phyloP scores from a whole-genome alignment of 2,797 vertebrate species.

The Remorina albescens region DNA sequence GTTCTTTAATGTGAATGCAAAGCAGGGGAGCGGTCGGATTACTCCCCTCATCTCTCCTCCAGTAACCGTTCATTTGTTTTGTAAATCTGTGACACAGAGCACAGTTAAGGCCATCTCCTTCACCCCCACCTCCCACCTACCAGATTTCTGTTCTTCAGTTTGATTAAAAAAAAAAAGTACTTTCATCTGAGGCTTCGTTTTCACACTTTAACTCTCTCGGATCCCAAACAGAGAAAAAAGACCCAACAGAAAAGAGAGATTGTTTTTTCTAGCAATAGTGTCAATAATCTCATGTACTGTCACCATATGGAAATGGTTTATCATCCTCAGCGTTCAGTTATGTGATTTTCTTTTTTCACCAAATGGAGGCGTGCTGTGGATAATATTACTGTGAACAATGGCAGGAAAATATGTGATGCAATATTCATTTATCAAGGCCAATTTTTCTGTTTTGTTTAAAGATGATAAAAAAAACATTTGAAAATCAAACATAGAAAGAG shows the following conservation, averaged over 20 bases:
- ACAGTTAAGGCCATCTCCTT: conserved; percentile 21
- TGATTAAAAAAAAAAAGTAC: conserved; percentile 68
- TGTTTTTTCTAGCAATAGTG: neutral
- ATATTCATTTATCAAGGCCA: neutral
- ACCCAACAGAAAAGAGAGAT: neutral
- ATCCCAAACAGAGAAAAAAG: conserved; percentile 25
- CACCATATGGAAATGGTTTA: neutral
- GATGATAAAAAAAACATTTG: no score
- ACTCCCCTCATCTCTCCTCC: conserved; percentile 49
- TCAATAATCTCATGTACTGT: neutral
- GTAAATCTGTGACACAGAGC: conserved; percentile 45
- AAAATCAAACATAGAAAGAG: no score
- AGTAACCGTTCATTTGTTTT: conserved; percentile 68
- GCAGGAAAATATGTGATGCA: neutral
- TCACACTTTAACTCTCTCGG: conserved; percentile 46
- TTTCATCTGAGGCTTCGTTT: conserved; percentile 73
- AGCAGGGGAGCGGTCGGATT: conserved; percentile 66
- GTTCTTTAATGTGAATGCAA: conserved; percentile 69
- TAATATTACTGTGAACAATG: neutral
- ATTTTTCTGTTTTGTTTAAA: no score
- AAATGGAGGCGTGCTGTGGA: neutral
- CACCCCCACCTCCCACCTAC: no score
- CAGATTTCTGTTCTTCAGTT: conserved; percentile 48
- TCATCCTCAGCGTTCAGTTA: neutral
- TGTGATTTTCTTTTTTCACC: neutral